Conservation (phyloP, 1,140 invertebrate genomes). For the Apis dorsata region DNA sequence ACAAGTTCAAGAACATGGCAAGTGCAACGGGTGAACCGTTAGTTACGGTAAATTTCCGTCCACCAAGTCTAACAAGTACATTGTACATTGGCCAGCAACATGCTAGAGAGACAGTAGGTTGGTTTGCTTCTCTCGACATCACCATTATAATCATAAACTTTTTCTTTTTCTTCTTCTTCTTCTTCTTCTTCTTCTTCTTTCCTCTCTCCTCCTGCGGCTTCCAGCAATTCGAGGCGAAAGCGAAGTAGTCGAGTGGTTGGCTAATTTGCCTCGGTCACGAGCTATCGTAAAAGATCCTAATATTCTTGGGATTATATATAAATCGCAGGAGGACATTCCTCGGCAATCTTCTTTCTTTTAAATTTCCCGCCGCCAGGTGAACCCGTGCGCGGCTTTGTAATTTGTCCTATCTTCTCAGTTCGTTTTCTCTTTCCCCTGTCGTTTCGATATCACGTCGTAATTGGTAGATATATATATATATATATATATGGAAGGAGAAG, state of each 20-base stretch:
- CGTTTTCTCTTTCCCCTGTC: too few species aligned
- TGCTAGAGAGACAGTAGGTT: neutral
- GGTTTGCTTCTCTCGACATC: neutral
- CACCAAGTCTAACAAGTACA: neutral
- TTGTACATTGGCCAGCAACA: too few species aligned
- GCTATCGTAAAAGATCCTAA: slow-evolving; percentile 24
- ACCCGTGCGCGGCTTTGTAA: too few species aligned
- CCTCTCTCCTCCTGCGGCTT: neutral
- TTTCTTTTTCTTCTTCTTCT: neutral
- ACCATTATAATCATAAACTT: slow-evolving; percentile 24
- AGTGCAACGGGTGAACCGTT: slow-evolving; percentile 19
- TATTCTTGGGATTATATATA: slow-evolving; percentile 24
- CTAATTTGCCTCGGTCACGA: slow-evolving; percentile 42
- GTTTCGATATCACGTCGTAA: too few species aligned
- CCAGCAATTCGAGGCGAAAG: slow-evolving; percentile 18
- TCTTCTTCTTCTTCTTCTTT: too few species aligned
- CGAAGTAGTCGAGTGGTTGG: slow-evolving; percentile 7
- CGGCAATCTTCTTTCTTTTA: neutral
- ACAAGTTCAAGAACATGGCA: neutral
- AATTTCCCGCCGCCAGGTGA: too few species aligned
- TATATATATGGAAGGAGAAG: too few species aligned
- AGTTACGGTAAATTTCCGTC: slow-evolving; percentile 36
- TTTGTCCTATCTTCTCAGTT: too few species aligned
- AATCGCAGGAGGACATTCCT: slow-evolving; percentile 24
- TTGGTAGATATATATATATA: too few species aligned